Percentiles rank a stretch among this genome's conserved stretches.
Conservation (phyloP, 2,113 vertebrate genomes). For the Camarhynchus parvulus region DNA sequence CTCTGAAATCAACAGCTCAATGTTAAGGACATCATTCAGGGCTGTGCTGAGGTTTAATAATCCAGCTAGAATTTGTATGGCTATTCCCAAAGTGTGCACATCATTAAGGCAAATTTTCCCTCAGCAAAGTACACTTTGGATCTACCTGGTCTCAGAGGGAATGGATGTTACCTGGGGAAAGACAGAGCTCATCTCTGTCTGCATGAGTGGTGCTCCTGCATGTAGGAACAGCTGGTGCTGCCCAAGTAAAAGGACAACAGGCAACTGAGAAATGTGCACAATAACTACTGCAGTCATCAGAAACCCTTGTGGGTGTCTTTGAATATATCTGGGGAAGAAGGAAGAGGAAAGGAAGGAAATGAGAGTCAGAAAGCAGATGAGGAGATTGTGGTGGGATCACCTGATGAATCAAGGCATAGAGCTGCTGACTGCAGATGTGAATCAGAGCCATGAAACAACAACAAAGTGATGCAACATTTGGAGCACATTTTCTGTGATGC, state of each 20-base stretch:
- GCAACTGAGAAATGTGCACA: background rate
- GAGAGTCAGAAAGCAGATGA: background rate
- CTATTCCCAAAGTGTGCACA: background rate
- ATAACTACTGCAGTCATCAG: background rate
- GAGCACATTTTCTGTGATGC: background rate
- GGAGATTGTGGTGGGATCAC: background rate
- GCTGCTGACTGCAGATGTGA: background rate
- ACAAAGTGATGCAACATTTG: background rate
- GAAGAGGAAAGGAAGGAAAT: slow-evolving; percentile 15
- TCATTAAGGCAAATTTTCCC: background rate
- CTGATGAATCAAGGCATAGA: background rate
- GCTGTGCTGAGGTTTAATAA: background rate
- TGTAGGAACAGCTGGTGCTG: background rate
- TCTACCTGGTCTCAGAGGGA: background rate
- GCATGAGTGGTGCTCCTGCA: background rate
- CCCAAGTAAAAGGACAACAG: background rate
- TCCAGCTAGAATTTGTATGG: background rate
- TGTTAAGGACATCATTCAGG: background rate
- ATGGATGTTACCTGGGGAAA: background rate
- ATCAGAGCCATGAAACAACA: background rate
- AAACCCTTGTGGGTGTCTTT: background rate
- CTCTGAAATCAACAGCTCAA: background rate
- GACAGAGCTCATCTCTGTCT: background rate
- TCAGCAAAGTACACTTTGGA: background rate
- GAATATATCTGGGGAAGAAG: background rate